Conservation (phyloP, 2,888 invertebrate species). For the Tuta absoluta region DNA sequence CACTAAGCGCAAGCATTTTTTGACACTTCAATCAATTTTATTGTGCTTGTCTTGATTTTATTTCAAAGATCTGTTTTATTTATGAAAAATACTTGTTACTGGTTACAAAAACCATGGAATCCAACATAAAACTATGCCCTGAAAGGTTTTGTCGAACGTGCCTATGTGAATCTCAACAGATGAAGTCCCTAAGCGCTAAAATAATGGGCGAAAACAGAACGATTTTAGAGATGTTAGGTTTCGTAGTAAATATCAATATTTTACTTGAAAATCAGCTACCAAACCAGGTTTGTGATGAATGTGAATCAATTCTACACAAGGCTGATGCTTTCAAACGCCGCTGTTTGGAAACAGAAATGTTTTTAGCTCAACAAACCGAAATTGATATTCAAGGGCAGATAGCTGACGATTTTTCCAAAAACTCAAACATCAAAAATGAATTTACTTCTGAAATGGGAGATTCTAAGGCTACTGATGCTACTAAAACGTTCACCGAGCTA, state of each 20-base stretch:
- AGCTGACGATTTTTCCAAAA: slow-evolving; percentile 20
- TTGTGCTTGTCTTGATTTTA: background rate
- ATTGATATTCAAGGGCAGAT: slow-evolving; percentile 25
- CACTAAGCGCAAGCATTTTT: background rate
- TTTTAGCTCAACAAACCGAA: slow-evolving; percentile 50
- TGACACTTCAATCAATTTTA: slow-evolving; percentile 1
- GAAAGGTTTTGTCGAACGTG: slow-evolving; percentile 63
- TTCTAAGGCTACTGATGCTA: background rate
- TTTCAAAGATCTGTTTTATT: background rate
- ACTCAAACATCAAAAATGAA: slow-evolving; percentile 36
- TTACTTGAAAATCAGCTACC: slow-evolving; percentile 55
- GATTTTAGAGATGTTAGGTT: slow-evolving; percentile 49
- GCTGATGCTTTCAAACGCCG: slow-evolving; percentile 63
- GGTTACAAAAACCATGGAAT: slow-evolving; percentile 22
- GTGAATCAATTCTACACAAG: slow-evolving; percentile 54
- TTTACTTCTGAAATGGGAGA: slow-evolving; percentile 18
- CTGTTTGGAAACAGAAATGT: slow-evolving; percentile 57
- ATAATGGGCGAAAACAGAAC: slow-evolving; percentile 43
- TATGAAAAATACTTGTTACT: background rate
- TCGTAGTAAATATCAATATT: slow-evolving; percentile 56
- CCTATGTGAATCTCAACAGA: slow-evolving; percentile 48
- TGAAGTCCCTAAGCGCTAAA: slow-evolving; percentile 56
- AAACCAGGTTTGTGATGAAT: slow-evolving; percentile 64
- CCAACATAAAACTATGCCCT: slow-evolving; percentile 28
- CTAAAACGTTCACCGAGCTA: background rate